Base-by-base conservation (phyloP, 2,113 vertebrate genomes). In the Gulo gulo region DNA sequence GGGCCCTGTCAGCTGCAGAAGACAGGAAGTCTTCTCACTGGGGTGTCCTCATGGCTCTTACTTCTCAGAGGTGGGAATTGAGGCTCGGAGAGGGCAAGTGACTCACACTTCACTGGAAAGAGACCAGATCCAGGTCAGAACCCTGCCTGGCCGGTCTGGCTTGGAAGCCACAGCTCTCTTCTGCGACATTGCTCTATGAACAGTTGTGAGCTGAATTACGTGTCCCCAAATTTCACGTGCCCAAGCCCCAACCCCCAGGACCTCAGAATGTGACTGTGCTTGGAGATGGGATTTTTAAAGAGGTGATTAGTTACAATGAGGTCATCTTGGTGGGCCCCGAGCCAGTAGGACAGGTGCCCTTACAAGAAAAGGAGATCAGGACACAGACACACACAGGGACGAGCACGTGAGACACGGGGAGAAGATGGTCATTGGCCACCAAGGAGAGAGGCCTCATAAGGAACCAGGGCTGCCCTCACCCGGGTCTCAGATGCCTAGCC, bases 141-240 rank as follows among this genome's bases (percentile, higher is more conserved):
- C 39, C 9, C 73, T 0, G 4, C 21, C 73, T 0, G 10, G 79
- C n/a, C 21, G 1, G 1, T 9, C 39, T 10, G 65, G 42, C 55
- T 24, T 20, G 16, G 52, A 52, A n/a, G 42, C 8, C 45, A 23
- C 14, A 21, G 31, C 69, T 55, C 7, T n/a, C 39, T 76, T 63
- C 20, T 4, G 78, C n/a, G 47, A 47, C 24, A 18, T 24, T 21
- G 3, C 9, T 59, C 12, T 36, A 0, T 13, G 34, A 24, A 15
- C 1, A 1, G 6, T 18, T 16, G 15, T 50, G 52, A 36, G 39
- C 14, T 9, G 42, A 61, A 61, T 16, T 42, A n/a, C 15, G 16
- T 11, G 12, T 39, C 31, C 74, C 34, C 18, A 16, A 2, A 3
- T 31, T 45, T 74, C 85, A 1, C 1, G 6, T 9, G 26, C 23